Evolutionary conservation across 2,888 invertebrate genomes (phyloP).

Genomic region (Microctonus hyperodae): DNA sequence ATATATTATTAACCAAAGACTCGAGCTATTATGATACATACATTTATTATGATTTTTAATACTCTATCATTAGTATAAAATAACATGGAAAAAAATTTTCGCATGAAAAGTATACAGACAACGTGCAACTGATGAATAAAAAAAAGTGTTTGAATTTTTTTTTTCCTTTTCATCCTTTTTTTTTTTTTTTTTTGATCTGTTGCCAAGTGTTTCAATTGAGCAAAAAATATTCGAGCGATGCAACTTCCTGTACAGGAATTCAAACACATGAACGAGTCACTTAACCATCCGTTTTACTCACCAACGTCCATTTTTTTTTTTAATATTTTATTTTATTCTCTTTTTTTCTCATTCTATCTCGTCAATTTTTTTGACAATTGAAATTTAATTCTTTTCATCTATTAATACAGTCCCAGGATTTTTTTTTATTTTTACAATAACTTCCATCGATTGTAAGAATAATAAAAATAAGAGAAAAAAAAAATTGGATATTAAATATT

Average conservation of each 20-base stretch:
- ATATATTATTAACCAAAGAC: neutral
- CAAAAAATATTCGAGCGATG: slow-evolving; percentile 34
- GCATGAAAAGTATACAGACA: no score
- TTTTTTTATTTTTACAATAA: no score
- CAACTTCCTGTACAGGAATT: slow-evolving; percentile 21
- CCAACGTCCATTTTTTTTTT: neutral
- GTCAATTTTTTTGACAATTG: slow-evolving; percentile 13
- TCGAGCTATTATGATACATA: neutral
- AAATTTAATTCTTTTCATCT: no score
- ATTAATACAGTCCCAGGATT: no score
- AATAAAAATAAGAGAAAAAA: no score
- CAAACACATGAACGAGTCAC: slow-evolving; percentile 13
- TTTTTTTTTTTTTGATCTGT: slow-evolving; percentile 44
- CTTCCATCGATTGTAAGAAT: no score
- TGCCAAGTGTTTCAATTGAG: slow-evolving; percentile 58
- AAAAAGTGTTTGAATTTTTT: slow-evolving; percentile 31
- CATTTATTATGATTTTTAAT: neutral
- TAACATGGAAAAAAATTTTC: no score
- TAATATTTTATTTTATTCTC: neutral
- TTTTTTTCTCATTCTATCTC: neutral
- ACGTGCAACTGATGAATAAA: neutral
- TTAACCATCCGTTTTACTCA: slow-evolving; percentile 10
- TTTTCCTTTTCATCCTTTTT: slow-evolving; percentile 36
- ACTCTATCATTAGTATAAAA: no score
- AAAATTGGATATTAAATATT: no score